A percentile compares a stretch with the other conserved stretches of the same genome.
Evolutionary conservation across 2,888 invertebrate genomes (phyloP).

Genomic region (Sipha maydis): DNA sequence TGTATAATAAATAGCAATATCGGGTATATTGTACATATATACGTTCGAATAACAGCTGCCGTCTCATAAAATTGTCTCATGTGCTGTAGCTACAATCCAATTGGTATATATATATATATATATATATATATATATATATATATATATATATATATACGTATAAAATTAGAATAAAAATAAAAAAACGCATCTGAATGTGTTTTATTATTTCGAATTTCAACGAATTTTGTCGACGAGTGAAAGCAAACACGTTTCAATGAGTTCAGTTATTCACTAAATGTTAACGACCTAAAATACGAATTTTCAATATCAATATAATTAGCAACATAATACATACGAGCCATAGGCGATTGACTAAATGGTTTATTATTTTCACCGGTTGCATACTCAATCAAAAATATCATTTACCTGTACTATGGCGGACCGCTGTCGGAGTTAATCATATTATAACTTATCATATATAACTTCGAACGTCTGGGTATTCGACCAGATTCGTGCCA

Average conservation of each 20-base stretch:
- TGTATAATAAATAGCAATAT: background rate
- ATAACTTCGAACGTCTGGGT: too few species aligned
- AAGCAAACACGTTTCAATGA: slow-evolving; percentile 45
- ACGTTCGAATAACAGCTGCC: background rate
- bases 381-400: background rate
- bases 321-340: background rate
- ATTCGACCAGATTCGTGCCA: too few species aligned
- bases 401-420: background rate
- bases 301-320: slow-evolving; percentile 7
- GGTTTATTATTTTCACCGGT: background rate
- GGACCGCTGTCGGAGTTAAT: too few species aligned
- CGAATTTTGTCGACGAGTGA: slow-evolving; percentile 41
- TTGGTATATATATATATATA: too few species aligned
- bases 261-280: slow-evolving; percentile 26
- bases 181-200: background rate
- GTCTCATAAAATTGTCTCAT: background rate
- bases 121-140: too few species aligned
- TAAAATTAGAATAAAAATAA: background rate
- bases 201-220: slow-evolving; percentile 17
- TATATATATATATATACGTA: too few species aligned
- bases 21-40: background rate
- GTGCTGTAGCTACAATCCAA: background rate
- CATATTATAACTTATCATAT: too few species aligned
- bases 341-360: background rate
- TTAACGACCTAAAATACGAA: slow-evolving; percentile 46